These are phyloP conservation scores for Eubasilissa splendida DNA, from an alignment of 2,888 invertebrate species.

Conservation along the genomic window DNA sequence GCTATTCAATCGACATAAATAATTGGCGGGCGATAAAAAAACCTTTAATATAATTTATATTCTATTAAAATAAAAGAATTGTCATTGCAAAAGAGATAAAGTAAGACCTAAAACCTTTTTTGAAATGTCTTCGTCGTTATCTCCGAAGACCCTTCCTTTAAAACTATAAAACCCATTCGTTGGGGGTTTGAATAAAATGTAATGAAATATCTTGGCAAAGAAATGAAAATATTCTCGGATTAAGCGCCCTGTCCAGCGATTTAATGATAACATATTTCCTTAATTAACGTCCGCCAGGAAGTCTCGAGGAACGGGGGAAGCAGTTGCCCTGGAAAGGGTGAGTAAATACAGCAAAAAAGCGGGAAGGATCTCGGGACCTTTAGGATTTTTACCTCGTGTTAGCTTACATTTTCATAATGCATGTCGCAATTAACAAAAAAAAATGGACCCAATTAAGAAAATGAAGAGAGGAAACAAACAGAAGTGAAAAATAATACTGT, in stretches of 20 bases:
- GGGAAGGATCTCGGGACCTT: constrained; percentile 18
- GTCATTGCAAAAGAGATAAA: constrained; percentile 9
- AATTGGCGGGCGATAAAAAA: neutral
- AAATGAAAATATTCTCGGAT: constrained; percentile 35
- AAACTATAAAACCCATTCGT: constrained; percentile 14
- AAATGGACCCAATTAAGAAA: constrained; percentile 23
- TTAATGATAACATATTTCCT: constrained; percentile 34
- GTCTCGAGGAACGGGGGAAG: constrained; percentile 12
- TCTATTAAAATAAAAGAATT: constrained; percentile 2
- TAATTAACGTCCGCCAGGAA: constrained; percentile 18
- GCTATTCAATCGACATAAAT: neutral
- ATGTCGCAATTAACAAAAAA: constrained; percentile 29
- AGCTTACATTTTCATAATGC: constrained; percentile 12
- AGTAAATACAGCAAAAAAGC: neutral
- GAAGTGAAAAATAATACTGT: neutral
- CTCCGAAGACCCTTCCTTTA: constrained; percentile 1
- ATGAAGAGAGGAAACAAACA: neutral
- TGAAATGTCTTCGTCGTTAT: constrained; percentile 24
- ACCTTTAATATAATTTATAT: neutral
- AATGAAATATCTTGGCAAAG: constrained; percentile 13
- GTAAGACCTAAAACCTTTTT: constrained; percentile 25
- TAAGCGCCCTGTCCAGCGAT: neutral
- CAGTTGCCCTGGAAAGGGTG: neutral
- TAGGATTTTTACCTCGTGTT: constrained; percentile 17
- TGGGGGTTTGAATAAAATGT: constrained; percentile 22